Percentiles rank a stretch among this genome's conserved stretches.
Conservation (phyloP, 1,140 invertebrate genomes). For the Berghia stephanieae region DNA sequence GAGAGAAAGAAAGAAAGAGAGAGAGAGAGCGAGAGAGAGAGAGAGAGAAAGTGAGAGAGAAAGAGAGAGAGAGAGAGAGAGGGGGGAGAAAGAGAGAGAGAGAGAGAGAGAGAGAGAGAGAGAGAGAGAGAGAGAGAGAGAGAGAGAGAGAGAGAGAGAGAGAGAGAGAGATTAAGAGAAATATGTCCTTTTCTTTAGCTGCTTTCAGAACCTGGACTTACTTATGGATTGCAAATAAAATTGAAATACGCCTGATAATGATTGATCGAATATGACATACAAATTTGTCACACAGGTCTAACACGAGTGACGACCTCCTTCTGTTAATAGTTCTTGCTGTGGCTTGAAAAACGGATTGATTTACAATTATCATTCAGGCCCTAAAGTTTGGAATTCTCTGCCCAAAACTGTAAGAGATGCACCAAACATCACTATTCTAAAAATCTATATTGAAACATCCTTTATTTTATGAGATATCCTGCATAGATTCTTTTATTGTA, state of each 20-base stretch:
- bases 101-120: not conserved
- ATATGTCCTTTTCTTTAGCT: no score
- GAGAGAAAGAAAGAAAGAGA: not conserved
- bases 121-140: constrained; percentile 14
- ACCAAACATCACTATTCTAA: no score
- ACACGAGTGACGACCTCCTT: not conserved
- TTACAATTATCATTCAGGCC: no score
- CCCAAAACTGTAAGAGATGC: no score
- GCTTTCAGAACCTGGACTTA: no score
- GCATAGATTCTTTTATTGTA: no score
- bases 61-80: not conserved
- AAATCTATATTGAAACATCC: no score
- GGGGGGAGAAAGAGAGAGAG: not conserved
- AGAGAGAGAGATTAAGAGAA: constrained; percentile 12
- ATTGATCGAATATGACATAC: not conserved
- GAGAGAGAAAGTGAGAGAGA: no score
- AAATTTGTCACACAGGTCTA: not conserved
- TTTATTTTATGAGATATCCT: no score
- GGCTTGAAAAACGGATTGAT: not conserved
- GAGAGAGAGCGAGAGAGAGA: no score
- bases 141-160: constrained; percentile 13
- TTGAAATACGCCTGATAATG: not conserved
- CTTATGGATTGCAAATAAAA: no score
- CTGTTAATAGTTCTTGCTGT: not conserved
- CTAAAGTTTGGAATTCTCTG: no score